Base-by-base conservation (phyloP, 2,113 vertebrate species). In the Neodon shergylaensis region DNA sequence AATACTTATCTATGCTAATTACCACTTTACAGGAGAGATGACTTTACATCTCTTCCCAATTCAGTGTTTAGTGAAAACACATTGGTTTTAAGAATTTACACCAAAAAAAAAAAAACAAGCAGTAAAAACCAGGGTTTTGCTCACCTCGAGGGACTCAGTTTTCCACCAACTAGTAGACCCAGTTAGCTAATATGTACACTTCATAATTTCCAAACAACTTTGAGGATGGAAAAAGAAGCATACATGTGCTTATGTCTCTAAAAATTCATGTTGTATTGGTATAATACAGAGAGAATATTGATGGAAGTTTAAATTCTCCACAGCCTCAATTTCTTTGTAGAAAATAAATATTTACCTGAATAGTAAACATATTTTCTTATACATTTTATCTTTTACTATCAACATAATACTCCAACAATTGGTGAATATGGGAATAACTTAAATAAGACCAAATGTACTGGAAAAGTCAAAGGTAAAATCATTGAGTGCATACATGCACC, bases 271-370 rank as follows among this genome's bases (percentile, higher is more conserved):
- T 11, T 82, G 5, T 68, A 63, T 68, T 93, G 72, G 21, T 36
- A 73, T 91, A 26, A 91, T 86, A n/a, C n/a, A n/a, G n/a, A 83
- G 93, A 63, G 76, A 31, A 87, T 21, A 47, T 73, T 95, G 10
- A 39, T 72, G 73, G 7, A 76, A 61, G 11, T 88, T 90, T 73
- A 7, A 82, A 52, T 95, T 78, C 19, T 76, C 61, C 92, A 95
- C 4, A 93, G 92, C 9, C 54, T 2, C 90, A 16, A 94, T 68
- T 85, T 63, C n/a, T 94, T 91, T 72, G 47, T 47, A 77, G 39
- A 89, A 78, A 79, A 17, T 84, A 47, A 92, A 94, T 88, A 82
- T 88, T 49, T 58, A 58, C 54, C 54, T 58, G 19, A 58, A 21
- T 6, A 21, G 2, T 58, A 21, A 61, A 33, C 36, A 63, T 82